Evolutionary conservation across 2,888 invertebrate genomes (phyloP).

Genomic region (Mythimna vitellina): DNA sequence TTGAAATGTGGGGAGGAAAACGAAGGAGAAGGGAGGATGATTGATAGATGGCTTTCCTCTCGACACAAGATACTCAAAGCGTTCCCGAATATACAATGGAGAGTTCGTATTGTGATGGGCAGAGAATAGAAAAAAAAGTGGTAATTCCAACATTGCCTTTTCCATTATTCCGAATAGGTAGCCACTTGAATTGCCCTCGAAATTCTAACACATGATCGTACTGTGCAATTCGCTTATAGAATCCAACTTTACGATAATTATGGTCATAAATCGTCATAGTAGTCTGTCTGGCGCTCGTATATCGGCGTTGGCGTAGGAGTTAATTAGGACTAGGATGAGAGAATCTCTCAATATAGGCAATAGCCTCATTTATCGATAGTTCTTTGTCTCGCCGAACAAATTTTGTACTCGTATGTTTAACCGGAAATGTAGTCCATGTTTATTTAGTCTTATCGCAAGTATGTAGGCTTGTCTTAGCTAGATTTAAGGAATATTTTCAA

Average conservation of each 20-base stretch:
- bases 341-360: slow-evolving; percentile 53
- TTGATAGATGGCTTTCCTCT: too few species aligned
- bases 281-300: slow-evolving; percentile 33
- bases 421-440: slow-evolving; percentile 67
- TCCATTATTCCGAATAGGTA: too few species aligned
- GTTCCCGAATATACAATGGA: too few species aligned
- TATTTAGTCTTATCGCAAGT: slow-evolving; percentile 56
- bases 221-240: slow-evolving; percentile 36
- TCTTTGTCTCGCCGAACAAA: slow-evolving; percentile 63
- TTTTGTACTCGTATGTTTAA: slow-evolving; percentile 75
- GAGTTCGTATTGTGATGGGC: too few species aligned
- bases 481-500: slow-evolving; percentile 50
- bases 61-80: too few species aligned
- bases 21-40: too few species aligned
- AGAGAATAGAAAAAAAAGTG: too few species aligned
- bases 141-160: too few species aligned
- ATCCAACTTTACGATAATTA: slow-evolving; percentile 51
- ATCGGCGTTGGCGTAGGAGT: slow-evolving; percentile 53
- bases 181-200: too few species aligned
- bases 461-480: slow-evolving; percentile 51
- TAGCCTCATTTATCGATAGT: slow-evolving; percentile 20
- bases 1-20: too few species aligned
- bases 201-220: too few species aligned
- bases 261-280: slow-evolving; percentile 49
- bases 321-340: slow-evolving; percentile 52